Evolutionary conservation across 1,140 invertebrate species (phyloP), one percentile per base, ranked within the genome.

Genomic region (Drosophila seguyi): DNA sequence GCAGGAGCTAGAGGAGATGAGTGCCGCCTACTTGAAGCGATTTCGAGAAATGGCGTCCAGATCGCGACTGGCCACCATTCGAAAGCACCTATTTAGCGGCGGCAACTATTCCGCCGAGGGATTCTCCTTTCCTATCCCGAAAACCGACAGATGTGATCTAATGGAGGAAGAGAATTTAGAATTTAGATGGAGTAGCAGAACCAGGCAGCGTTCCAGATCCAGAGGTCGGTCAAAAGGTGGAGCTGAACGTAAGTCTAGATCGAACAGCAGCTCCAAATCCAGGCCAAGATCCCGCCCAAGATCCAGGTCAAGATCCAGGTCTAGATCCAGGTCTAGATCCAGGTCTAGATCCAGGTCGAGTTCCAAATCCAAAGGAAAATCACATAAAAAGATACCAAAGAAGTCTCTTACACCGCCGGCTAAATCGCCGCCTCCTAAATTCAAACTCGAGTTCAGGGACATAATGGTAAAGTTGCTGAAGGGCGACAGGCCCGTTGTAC

Each of bases 41-140:
- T 90, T 87, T n/a, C 76, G 60, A 22, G 60, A 53, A 7, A 45
- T 88, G 79, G 72, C 83, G 1, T 16, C 67, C 6, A 72, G 79
- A 38, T 42, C 66, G 4, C 34, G 79, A 6, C 8, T 52, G 14
- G 14, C 52, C 1, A 68, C 84, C 2, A 74, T 50, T 8, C 29
- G 84, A 4, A 83, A 72, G 22, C 38, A 65, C 2, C 68, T 86
- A 6, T 68, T 53, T 14, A 48, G 27, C 1, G 31, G 61, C 36
- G 20, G 5, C 20, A 22, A 11, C 8, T 16, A 22, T 22, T 29
- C 8, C 7, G n/a, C 29, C 0, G 14, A 22, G 0, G 45, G 44
- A 14, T 42, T 8, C 3, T 18, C 27, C 5, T 65, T 68, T 25
- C 20, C n/a, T 0, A 42, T 29, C 4, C 45, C 45, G 0, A 3